A percentile compares a stretch with the other conserved stretches of the same genome.
These are phyloP conservation scores for Ceryle rudis DNA, from an alignment of 2,797 vertebrate species.

Conservation along the genomic window DNA sequence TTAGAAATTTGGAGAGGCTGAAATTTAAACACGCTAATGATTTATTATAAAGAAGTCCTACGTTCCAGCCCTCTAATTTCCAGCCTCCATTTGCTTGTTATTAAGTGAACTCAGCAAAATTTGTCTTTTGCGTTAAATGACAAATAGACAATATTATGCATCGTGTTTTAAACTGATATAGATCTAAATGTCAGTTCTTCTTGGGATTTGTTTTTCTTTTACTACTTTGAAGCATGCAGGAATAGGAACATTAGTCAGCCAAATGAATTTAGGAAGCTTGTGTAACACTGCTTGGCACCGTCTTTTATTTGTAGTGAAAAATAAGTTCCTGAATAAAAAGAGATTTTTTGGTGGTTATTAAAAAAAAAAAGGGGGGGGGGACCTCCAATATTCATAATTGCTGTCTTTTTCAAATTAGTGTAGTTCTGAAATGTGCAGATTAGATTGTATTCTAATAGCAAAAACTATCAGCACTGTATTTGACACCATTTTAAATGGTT, in stretches of 20 bases:
- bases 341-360: conserved; percentile 20
- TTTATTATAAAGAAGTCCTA: background rate
- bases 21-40: conserved; percentile 3
- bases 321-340: background rate
- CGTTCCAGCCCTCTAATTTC: conserved; percentile 32
- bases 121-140: conserved; percentile 38
- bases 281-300: conserved; percentile 47
- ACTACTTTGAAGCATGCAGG: conserved; percentile 29
- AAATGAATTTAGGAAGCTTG: conserved; percentile 66
- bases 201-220: conserved; percentile 46
- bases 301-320: conserved; percentile 11
- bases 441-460: background rate
- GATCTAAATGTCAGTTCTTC: conserved; percentile 41
- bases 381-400: background rate
- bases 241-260: conserved; percentile 54
- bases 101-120: conserved; percentile 34
- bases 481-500: background rate
- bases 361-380: background rate
- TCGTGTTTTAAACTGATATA: conserved; percentile 36
- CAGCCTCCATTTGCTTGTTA: background rate
- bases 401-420: background rate
- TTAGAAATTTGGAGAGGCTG: background rate
- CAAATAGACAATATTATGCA: background rate
- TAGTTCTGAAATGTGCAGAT: background rate
- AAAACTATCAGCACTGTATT: background rate